A percentile compares a stretch with the other conserved stretches of the same genome.
phyloP scores from a whole-genome alignment of 2,113 vertebrate species.

The Elephas maximus region DNA sequence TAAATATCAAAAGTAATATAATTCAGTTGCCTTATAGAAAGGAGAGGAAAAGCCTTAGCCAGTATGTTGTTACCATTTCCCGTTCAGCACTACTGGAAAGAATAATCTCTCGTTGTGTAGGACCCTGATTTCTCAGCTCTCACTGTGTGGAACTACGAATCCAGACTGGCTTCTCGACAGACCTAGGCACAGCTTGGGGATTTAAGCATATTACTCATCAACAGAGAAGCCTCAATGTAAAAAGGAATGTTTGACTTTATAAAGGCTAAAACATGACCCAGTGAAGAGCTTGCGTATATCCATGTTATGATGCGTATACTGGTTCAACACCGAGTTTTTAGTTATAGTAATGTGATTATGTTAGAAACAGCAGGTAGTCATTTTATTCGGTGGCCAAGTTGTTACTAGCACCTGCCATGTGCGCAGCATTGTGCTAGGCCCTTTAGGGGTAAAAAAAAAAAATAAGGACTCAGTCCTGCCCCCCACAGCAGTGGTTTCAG shows the following conservation, averaged over 20 bases:
- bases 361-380: not conserved
- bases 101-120: not conserved
- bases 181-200: not conserved
- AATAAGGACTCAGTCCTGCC: not conserved
- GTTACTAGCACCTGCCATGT: not conserved
- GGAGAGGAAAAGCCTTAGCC: not conserved
- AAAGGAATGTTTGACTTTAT: not conserved
- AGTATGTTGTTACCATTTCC: not conserved
- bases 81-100: not conserved
- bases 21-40: not conserved
- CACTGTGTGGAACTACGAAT: not conserved
- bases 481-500: not conserved
- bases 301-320: not conserved
- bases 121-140: not conserved
- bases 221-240: not conserved
- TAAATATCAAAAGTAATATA: slow-evolving; percentile 7
- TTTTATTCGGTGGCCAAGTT: not conserved
- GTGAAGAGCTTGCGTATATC: not conserved
- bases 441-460: not conserved
- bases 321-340: not conserved
- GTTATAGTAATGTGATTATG: not conserved
- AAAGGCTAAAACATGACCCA: not conserved
- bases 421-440: not conserved
- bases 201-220: not conserved
- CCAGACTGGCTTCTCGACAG: not conserved